Evolutionary conservation across 1,140 invertebrate species (phyloP).

Genomic region (Acromyrmex heyeri): DNA sequence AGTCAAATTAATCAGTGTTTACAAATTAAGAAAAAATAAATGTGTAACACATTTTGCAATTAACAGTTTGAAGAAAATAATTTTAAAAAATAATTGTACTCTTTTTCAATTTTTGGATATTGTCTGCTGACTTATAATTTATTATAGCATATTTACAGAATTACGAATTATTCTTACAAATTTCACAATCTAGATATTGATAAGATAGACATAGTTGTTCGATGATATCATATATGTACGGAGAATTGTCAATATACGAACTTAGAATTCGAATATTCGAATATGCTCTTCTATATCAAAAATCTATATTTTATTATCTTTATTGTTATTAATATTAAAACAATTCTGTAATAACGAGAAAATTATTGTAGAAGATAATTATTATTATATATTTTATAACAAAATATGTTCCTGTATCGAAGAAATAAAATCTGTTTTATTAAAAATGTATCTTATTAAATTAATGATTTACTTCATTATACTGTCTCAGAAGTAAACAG

Average conservation of each 20-base stretch:
- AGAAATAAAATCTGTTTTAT: background rate
- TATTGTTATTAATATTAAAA: background rate
- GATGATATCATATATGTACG: slow-evolving; percentile 27
- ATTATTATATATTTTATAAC: too few species aligned
- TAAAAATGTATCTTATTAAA: slow-evolving; percentile 32
- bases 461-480: background rate
- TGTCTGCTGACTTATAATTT: background rate
- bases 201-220: slow-evolving; percentile 58
- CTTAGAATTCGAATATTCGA: background rate
- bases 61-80: background rate
- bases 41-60: background rate
- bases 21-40: background rate
- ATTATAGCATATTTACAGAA: background rate
- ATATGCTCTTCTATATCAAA: background rate
- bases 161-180: slow-evolving; percentile 12
- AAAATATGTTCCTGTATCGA: too few species aligned
- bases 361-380: background rate
- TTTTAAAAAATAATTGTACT: background rate
- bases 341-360: background rate
- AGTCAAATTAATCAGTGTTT: background rate
- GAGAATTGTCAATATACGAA: slow-evolving; percentile 34
- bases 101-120: background rate
- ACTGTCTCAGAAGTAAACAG: background rate
- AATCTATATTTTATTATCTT: slow-evolving; percentile 3
- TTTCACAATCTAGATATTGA: slow-evolving; percentile 24